phyloP scores from a whole-genome alignment of 2,113 vertebrate genomes.

The Psettodes erumei region DNA sequence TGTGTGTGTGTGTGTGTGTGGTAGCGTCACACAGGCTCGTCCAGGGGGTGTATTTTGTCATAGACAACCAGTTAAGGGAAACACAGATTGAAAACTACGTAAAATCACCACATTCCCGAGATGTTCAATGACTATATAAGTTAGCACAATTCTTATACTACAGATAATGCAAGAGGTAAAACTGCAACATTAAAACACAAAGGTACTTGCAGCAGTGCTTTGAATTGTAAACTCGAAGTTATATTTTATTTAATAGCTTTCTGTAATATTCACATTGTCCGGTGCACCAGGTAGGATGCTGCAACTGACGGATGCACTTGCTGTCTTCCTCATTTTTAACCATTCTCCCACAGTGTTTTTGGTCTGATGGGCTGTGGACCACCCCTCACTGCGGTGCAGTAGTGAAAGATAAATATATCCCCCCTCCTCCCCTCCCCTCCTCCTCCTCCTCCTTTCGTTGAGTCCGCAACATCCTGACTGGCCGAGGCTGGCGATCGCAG shows the following conservation, averaged over 20 bases:
- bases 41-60: no score
- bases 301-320: neutral
- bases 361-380: conserved; percentile 70
- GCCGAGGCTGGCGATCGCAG: conserved; percentile 74
- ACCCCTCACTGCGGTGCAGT: conserved; percentile 78
- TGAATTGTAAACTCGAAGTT: neutral
- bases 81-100: neutral
- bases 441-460: conserved; percentile 64
- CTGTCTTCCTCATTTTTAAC: neutral
- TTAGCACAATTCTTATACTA: neutral
- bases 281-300: neutral
- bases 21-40: no score
- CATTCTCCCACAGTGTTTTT: conserved; percentile 11
- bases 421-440: conserved; percentile 34
- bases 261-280: neutral
- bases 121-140: neutral
- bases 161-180: neutral
- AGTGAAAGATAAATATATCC: conserved; percentile 84
- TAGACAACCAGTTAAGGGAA: no score
- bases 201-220: neutral
- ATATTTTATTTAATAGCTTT: neutral
- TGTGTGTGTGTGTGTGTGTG: no score
- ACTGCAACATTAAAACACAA: neutral
- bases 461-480: conserved; percentile 81
- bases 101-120: neutral